phyloP scores from a whole-genome alignment of 2,888 invertebrate species.

The Acrobasis suavella region DNA sequence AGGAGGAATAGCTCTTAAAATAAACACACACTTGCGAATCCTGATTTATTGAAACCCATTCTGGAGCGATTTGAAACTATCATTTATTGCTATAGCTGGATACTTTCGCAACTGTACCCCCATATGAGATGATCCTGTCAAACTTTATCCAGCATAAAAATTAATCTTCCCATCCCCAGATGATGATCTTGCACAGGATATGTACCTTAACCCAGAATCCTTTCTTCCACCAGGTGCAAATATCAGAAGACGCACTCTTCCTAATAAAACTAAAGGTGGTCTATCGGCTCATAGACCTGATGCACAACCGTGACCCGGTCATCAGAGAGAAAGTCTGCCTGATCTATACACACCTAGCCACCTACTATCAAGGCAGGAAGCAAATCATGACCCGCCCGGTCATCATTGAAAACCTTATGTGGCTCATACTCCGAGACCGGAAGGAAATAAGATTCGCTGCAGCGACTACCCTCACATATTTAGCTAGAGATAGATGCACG shows the following conservation, averaged over 20 bases:
- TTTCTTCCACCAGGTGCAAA: conserved; percentile 55
- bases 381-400: conserved; percentile 54
- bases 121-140: no score
- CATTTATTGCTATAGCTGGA: no score
- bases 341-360: conserved; percentile 55
- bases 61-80: no score
- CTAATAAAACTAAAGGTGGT: conserved; percentile 61
- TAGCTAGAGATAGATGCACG: conserved; percentile 55
- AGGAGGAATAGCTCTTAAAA: no score
- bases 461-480: conserved; percentile 55
- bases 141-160: no score
- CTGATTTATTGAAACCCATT: no score
- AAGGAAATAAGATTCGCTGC: conserved; percentile 69
- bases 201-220: background rate
- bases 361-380: conserved; percentile 57
- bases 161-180: no score
- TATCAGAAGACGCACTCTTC: conserved; percentile 64
- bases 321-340: conserved; percentile 66
- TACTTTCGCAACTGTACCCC: no score
- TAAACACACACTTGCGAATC: no score
- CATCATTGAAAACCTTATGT: conserved; percentile 58
- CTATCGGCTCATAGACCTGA: conserved; percentile 64
- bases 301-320: conserved; percentile 56
- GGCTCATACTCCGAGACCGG: conserved; percentile 57
- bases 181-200: no score